These are phyloP conservation scores for Thamnaconus septentrionalis DNA, from an alignment of 2,113 vertebrate species.

Conservation along the genomic window DNA sequence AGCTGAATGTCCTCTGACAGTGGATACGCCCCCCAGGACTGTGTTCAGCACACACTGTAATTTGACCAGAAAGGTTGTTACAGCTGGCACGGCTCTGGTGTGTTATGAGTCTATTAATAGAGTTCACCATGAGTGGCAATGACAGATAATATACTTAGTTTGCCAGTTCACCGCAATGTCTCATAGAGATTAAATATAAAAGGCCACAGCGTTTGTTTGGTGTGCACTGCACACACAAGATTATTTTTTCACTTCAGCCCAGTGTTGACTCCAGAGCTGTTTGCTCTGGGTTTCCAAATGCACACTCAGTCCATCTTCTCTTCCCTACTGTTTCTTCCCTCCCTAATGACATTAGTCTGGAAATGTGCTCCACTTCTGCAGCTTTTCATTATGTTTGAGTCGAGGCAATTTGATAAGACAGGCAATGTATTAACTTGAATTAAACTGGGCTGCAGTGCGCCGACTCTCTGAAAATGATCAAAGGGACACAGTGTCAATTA, in stretches of 20 bases:
- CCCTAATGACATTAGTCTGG: neutral
- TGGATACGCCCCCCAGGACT: neutral
- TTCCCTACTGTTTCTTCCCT: too few relatives aligned
- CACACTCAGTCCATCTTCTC: neutral
- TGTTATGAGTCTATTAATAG: slow-evolving; percentile 50
- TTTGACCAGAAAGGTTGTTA: slow-evolving; percentile 5
- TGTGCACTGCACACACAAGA: too few relatives aligned
- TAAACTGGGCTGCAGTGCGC: too few relatives aligned
- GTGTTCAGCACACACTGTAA: slow-evolving; percentile 21
- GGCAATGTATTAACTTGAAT: neutral
- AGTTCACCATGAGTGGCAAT: neutral
- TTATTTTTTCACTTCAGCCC: too few relatives aligned
- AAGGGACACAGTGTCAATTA: too few relatives aligned
- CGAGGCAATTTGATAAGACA: neutral
- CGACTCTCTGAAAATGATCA: too few relatives aligned
- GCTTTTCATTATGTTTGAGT: neutral
- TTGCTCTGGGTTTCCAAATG: neutral
- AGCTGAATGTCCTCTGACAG: neutral
- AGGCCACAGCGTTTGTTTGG: too few relatives aligned
- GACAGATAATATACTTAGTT: too few relatives aligned
- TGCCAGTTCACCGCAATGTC: too few relatives aligned
- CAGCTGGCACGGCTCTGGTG: slow-evolving; percentile 22
- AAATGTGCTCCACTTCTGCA: neutral
- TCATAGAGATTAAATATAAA: too few relatives aligned
- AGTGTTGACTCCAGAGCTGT: too few relatives aligned